phyloP scores from a whole-genome alignment of 1,140 invertebrate species.

The Drosophila persimilis region DNA sequence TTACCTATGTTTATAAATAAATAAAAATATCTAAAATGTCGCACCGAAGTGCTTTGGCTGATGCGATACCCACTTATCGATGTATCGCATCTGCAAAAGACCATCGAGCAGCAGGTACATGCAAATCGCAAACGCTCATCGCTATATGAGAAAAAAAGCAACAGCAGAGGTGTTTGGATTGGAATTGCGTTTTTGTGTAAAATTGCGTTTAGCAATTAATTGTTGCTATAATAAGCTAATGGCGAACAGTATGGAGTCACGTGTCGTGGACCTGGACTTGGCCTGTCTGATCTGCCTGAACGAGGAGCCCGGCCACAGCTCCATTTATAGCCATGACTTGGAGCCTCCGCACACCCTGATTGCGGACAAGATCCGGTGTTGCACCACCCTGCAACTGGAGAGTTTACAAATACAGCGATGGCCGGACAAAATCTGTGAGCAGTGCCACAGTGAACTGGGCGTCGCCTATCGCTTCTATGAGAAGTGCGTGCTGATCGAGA shows the following conservation, averaged over 20 bases:
- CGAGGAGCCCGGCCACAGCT: slow-evolving; percentile 83
- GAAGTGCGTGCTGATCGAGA: slow-evolving; percentile 68
- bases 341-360: slow-evolving; percentile 83
- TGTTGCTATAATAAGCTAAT: slow-evolving; percentile 1
- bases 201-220: slow-evolving; percentile 8
- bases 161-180: slow-evolving; percentile 9
- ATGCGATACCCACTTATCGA: no score
- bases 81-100: no score
- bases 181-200: background rate
- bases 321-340: slow-evolving; percentile 84
- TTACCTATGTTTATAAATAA: no score
- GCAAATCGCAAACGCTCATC: background rate
- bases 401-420: slow-evolving; percentile 23
- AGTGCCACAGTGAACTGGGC: slow-evolving; percentile 66
- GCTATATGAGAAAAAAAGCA: slow-evolving; percentile 8
- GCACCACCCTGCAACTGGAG: slow-evolving; percentile 83
- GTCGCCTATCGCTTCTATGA: slow-evolving; percentile 72
- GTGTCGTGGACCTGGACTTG: slow-evolving; percentile 84
- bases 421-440: slow-evolving; percentile 73
- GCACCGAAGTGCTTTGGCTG: no score
- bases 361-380: slow-evolving; percentile 85
- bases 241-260: slow-evolving; percentile 25
- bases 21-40: no score
- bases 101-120: no score
- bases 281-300: slow-evolving; percentile 85